Percentiles rank a stretch among this genome's conserved stretches.
phyloP scores from a whole-genome alignment of 2,888 invertebrate species.

The Rhaphigaster nebulosa region DNA sequence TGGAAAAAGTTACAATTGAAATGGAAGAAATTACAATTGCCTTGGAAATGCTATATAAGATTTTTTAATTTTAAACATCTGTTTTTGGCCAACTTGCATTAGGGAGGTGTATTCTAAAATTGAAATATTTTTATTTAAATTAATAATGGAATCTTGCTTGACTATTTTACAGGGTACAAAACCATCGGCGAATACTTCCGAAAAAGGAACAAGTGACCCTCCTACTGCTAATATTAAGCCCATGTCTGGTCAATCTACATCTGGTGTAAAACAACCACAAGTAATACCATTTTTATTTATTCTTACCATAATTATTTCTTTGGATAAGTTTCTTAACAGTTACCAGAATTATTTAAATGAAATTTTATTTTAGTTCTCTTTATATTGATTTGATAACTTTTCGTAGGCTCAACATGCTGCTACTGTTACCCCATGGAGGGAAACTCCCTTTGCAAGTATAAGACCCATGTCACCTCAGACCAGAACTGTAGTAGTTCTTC shows the following conservation, averaged over 20 bases:
- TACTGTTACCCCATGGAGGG: slow-evolving; percentile 78
- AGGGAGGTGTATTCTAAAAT: background rate
- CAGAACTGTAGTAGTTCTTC: slow-evolving; percentile 82
- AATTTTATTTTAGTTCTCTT: background rate
- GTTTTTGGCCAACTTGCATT: background rate
- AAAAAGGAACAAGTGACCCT: slow-evolving; percentile 74
- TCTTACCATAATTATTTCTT: background rate
- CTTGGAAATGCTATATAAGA: too few relatives aligned
- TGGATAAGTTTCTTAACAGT: background rate
- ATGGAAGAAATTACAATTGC: background rate
- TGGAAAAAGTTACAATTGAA: too few relatives aligned
- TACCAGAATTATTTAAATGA: background rate
- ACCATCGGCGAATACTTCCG: slow-evolving; percentile 77
- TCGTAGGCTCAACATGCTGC: slow-evolving; percentile 70
- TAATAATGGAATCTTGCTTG: background rate
- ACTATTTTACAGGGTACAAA: slow-evolving; percentile 72
- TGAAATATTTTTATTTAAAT: background rate
- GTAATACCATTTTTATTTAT: slow-evolving; percentile 59
- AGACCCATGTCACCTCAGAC: slow-evolving; percentile 87
- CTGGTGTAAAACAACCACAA: slow-evolving; percentile 66
- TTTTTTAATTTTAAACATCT: background rate
- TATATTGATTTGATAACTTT: background rate
- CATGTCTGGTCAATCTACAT: slow-evolving; percentile 79
- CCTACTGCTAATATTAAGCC: slow-evolving; percentile 95
- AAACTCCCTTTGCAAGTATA: slow-evolving; percentile 91